Evolutionary conservation across 2,888 invertebrate species (phyloP).

Genomic region (Trimorus sp.): DNA sequence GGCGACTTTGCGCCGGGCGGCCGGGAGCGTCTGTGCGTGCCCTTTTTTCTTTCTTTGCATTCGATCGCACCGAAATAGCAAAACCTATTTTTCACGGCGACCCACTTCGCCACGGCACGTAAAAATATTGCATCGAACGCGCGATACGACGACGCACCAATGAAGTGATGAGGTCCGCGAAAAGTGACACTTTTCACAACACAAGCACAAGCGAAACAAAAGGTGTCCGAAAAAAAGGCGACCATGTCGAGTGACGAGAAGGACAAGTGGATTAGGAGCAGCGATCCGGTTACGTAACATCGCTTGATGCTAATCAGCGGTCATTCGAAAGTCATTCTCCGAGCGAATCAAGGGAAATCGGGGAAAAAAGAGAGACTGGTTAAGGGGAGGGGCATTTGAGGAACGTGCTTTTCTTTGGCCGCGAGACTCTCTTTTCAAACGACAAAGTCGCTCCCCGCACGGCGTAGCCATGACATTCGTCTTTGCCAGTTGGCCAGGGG

Average conservation of each 20-base stretch:
- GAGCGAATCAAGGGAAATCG: conserved; percentile 17
- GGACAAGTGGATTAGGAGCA: conserved; percentile 39
- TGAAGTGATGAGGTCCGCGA: not conserved
- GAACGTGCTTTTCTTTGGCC: too few relatives aligned
- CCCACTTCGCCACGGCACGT: conserved; percentile 41
- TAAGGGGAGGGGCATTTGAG: too few relatives aligned
- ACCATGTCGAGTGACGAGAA: not conserved
- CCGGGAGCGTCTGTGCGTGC: conserved; percentile 34
- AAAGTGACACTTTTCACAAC: not conserved
- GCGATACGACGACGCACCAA: conserved; percentile 32
- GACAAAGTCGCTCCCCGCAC: too few relatives aligned
- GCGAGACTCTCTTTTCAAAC: too few relatives aligned
- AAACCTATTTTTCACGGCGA: conserved; percentile 60
- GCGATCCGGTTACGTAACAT: conserved; percentile 36
- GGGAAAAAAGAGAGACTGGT: too few relatives aligned
- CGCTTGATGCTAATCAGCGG: conserved; percentile 32
- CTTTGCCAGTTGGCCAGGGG: too few relatives aligned
- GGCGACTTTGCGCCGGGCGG: conserved; percentile 42
- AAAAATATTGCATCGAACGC: conserved; percentile 45
- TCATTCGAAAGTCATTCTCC: conserved; percentile 45
- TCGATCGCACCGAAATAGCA: conserved; percentile 52
- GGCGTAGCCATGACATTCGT: too few relatives aligned
- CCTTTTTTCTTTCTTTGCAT: conserved; percentile 51
- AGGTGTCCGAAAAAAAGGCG: conserved; percentile 5
- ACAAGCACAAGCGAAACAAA: not conserved